Evolutionary conservation across 2,113 vertebrate species (phyloP).

Genomic region (Oceanodroma tethys): DNA sequence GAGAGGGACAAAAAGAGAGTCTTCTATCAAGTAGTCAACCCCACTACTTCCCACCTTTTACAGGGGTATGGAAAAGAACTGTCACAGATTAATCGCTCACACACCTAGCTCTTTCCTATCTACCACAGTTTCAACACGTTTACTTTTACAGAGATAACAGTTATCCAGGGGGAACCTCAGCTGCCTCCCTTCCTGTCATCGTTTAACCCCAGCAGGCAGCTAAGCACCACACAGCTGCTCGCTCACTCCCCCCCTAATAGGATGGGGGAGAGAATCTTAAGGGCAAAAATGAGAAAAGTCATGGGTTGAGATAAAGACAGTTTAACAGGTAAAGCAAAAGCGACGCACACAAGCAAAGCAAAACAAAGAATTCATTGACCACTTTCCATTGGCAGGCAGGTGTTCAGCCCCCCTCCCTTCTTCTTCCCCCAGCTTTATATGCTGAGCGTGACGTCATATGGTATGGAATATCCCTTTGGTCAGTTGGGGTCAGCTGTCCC

Average conservation of each 20-base stretch:
- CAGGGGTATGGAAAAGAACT: background rate
- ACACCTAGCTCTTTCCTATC: background rate
- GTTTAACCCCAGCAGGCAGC: background rate
- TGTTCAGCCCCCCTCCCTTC: background rate
- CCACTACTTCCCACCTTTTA: background rate
- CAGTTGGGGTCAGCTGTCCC: background rate
- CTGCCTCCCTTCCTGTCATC: background rate
- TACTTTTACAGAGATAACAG: background rate
- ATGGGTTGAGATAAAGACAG: background rate
- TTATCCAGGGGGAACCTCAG: background rate
- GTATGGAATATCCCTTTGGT: background rate
- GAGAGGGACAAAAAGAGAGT: background rate
- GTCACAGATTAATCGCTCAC: background rate
- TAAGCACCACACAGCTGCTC: background rate
- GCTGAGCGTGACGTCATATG: background rate
- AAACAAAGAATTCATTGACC: background rate
- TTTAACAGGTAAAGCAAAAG: background rate
- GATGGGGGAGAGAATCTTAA: background rate
- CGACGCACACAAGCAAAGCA: accelerated
- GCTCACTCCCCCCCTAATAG: background rate
- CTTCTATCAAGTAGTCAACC: background rate
- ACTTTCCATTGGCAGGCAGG: background rate
- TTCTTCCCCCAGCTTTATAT: background rate
- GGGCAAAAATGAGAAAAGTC: background rate
- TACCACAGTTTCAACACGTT: background rate